Base-by-base conservation (phyloP, 2,113 vertebrate species). In the Podarcis raffonei region DNA sequence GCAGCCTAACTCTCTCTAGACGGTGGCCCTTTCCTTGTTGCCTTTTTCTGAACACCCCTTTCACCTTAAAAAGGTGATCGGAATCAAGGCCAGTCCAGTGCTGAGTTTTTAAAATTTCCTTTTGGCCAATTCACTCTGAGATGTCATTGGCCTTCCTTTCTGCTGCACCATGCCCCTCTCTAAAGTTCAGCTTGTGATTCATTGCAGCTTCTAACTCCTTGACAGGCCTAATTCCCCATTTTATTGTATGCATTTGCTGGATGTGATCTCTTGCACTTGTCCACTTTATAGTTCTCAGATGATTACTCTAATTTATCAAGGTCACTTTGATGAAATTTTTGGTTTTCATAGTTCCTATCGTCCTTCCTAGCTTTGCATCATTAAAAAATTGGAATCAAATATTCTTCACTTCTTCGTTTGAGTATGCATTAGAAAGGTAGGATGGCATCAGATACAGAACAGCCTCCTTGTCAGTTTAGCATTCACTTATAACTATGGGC, bases 251-350 rank as follows among this genome's bases (percentile, higher is more conserved):
- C 72, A 85, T 77, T 85, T 12, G 25, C 72, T 85, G 4, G 42
- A 59, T 65, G 57, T 76, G 84, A 76, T 77, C 72, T 32, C 53
- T 85, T 85, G 57, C 53, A 76, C 53, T 20, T 76, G 25, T 30
- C 53, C 57, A 75, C 39, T 76, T 85, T 65, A 76, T 39, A 76
- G 32, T 76, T 35, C n/a, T 25, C 83, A 65, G 84, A 32, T 71
- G 4, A 75, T 37, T 85, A 75, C 32, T 75, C 23, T 85, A 62
- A 85, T 76, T 76, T 85, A 85, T 27, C 53, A 62, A 85, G 71
- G 84, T 76, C 71, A 62, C 9, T 76, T 85, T 76, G 71, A n/a
- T 83, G 20, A 71, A 35, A 83, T 25, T 59, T 13, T 53, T 76
- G 23, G 12, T 62, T 57, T 85, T 37, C 20, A 37, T 59, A 35